Conservation (phyloP, 2,888 invertebrate genomes). For the Ligdia adustata region DNA sequence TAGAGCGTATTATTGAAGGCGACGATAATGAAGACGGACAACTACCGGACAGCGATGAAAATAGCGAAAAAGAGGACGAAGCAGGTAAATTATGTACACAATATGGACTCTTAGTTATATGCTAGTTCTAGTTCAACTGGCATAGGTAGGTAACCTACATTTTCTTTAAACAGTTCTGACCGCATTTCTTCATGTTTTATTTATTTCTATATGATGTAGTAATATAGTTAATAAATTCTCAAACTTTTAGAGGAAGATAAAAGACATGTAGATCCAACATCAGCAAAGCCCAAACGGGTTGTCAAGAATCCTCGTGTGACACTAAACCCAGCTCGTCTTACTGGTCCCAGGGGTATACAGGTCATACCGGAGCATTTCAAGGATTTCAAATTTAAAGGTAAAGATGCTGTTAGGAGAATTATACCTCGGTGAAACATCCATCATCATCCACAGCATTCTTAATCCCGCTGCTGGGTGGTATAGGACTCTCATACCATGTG, state of each 20-base stretch:
- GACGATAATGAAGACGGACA: conserved; percentile 76
- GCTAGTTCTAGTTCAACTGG: neutral
- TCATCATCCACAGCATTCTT: too few relatives aligned
- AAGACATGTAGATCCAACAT: conserved; percentile 64
- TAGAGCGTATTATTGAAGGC: conserved; percentile 77
- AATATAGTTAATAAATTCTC: neutral
- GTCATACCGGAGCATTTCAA: conserved; percentile 91
- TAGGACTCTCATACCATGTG: too few relatives aligned
- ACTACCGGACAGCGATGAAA: conserved; percentile 65
- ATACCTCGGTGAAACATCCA: too few relatives aligned
- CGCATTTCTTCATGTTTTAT: too few relatives aligned
- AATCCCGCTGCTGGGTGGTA: too few relatives aligned
- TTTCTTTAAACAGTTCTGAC: too few relatives aligned
- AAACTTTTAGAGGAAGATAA: conserved; percentile 70
- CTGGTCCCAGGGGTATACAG: conserved; percentile 92
- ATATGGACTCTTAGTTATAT: neutral
- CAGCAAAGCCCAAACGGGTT: conserved; percentile 79
- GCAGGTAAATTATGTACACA: conserved; percentile 55
- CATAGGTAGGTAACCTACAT: neutral
- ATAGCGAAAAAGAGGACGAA: conserved; percentile 71
- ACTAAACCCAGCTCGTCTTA: conserved; percentile 88
- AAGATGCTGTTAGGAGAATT: too few relatives aligned
- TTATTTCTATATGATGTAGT: too few relatives aligned
- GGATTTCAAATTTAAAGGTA: conserved; percentile 91
- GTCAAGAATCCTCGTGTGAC: conserved; percentile 87